A percentile compares a stretch with the other conserved stretches of the same genome.
Evolutionary conservation across 1,140 invertebrate genomes (phyloP).

Genomic region (Drosophila truncata): DNA sequence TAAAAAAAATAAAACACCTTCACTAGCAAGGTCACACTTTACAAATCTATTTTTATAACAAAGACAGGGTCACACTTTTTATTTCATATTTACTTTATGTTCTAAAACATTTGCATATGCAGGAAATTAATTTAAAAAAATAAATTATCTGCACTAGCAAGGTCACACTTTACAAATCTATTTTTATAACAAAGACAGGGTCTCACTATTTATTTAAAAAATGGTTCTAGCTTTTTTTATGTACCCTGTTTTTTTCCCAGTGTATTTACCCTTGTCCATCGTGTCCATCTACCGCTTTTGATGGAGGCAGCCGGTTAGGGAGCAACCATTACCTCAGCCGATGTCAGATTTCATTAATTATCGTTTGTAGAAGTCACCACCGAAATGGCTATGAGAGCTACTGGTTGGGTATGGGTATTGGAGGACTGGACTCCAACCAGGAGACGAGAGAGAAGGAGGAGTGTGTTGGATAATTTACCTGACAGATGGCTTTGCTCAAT

Average conservation of each 20-base stretch:
- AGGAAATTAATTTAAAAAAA: neutral
- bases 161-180: neutral
- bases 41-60: neutral
- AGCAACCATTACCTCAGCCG: constrained; percentile 35
- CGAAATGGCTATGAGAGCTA: constrained; percentile 31
- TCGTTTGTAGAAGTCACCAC: constrained; percentile 80
- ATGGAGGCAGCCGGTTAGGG: constrained; percentile 8
- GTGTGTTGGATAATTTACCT: constrained; percentile 56
- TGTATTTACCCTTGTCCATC: constrained; percentile 24
- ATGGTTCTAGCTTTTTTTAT: no score
- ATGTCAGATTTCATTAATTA: constrained; percentile 85
- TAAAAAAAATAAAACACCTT: neutral
- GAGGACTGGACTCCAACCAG: neutral
- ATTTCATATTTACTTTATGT: no score
- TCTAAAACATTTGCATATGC: neutral
- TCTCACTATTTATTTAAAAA: no score
- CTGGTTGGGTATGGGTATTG: neutral
- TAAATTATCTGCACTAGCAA: neutral
- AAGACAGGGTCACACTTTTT: no score
- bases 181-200: neutral
- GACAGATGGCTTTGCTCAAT: constrained; percentile 27
- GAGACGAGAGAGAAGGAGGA: neutral
- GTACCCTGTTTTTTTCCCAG: neutral
- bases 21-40: neutral
- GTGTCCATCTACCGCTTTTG: neutral